Percentiles rank a stretch among this genome's conserved stretches.
These are phyloP conservation scores for Aldabrachelys gigantea DNA, from an alignment of 2,113 vertebrate genomes.

Conservation along the genomic window DNA sequence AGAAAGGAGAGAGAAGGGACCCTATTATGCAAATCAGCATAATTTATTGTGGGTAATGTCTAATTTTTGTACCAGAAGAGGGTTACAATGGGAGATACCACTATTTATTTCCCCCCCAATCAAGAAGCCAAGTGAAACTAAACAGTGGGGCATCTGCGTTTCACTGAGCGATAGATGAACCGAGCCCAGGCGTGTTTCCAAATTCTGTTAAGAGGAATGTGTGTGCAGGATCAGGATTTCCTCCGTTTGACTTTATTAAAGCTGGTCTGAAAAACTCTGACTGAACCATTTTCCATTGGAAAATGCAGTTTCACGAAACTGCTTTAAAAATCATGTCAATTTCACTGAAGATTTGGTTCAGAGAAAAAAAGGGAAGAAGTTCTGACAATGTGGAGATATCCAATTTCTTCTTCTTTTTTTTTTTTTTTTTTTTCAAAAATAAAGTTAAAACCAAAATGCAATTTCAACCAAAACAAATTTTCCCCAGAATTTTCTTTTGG, in stretches of 20 bases:
- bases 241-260: not conserved
- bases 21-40: constrained; percentile 2
- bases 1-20: constrained; percentile 16
- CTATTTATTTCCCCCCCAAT: not conserved
- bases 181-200: not conserved
- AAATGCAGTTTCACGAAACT: not conserved
- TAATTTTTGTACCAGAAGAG: not conserved
- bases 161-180: not conserved
- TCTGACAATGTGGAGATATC: not conserved
- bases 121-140: not conserved
- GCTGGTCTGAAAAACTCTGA: not conserved
- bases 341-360: not conserved
- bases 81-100: not conserved
- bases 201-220: not conserved
- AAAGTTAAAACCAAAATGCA: not conserved
- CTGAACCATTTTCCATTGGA: not conserved
- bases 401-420: not conserved
- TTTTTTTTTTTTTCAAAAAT: not conserved
- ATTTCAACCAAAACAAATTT: not conserved
- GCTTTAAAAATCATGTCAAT: not conserved
- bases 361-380: not conserved
- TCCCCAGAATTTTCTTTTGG: not conserved
- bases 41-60: not conserved
- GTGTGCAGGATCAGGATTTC: not conserved
- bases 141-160: not conserved